Percentiles rank a stretch among this genome's conserved stretches.
Conservation (phyloP, 2,888 invertebrate species). For the Agriopis marginaria region DNA sequence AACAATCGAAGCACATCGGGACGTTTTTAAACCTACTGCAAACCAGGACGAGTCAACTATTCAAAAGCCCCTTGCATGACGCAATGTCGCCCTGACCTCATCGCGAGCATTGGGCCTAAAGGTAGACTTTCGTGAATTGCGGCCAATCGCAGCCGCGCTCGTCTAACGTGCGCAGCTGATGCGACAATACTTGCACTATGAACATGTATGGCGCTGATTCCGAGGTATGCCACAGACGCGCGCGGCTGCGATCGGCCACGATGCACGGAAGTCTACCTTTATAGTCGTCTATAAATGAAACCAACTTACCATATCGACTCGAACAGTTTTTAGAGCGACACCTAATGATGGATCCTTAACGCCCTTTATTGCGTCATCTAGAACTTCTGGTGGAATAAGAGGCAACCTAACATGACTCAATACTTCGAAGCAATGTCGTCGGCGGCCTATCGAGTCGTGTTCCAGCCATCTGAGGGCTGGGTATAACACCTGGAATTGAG, state of each 20-base stretch:
- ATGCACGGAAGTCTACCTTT: background rate
- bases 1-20: no score
- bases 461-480: conserved; percentile 96
- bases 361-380: conserved; percentile 92
- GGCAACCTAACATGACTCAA: conserved; percentile 93
- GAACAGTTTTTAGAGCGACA: conserved; percentile 92
- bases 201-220: no score
- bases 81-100: no score
- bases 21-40: no score
- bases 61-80: no score
- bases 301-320: conserved; percentile 89
- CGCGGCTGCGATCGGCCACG: background rate
- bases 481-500: conserved; percentile 88
- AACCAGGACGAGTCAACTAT: no score
- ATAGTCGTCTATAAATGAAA: background rate
- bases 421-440: conserved; percentile 95
- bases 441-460: conserved; percentile 91
- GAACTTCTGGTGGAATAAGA: conserved; percentile 91
- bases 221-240: no score
- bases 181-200: no score
- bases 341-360: conserved; percentile 93
- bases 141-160: no score
- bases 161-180: no score
- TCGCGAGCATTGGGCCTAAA: background rate
- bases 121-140: no score